These are phyloP conservation scores for Illadopsis cleaveri DNA, from an alignment of 2,113 vertebrate genomes.

Conservation along the genomic window DNA sequence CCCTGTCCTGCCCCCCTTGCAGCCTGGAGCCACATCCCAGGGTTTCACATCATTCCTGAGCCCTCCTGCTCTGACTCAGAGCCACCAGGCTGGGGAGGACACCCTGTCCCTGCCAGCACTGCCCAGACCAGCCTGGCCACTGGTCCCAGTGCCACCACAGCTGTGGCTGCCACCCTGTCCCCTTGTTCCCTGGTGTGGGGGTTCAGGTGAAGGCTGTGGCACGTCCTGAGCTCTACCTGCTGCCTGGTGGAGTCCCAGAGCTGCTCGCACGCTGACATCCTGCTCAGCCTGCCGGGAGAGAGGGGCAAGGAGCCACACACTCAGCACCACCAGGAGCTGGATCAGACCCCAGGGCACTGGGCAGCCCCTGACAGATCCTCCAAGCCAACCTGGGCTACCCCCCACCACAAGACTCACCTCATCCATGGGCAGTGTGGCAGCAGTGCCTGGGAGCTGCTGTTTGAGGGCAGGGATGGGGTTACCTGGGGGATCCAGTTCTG, in stretches of 20 bases:
- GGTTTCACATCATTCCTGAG: neutral
- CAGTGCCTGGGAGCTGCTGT: neutral
- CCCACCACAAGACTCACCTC: neutral
- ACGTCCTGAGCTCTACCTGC: neutral
- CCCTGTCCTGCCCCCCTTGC: accelerated
- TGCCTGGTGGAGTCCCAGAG: neutral
- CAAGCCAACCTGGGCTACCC: neutral
- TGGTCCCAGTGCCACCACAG: neutral
- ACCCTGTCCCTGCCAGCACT: neutral
- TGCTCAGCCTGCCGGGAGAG: neutral
- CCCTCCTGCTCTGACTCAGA: accelerated
- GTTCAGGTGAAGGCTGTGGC: neutral
- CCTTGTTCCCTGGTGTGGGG: accelerated
- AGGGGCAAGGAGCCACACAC: neutral
- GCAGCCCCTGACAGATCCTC: neutral
- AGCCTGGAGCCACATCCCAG: neutral
- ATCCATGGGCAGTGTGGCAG: neutral
- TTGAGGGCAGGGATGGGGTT: neutral
- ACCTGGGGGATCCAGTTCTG: neutral
- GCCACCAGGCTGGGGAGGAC: neutral
- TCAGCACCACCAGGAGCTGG: neutral
- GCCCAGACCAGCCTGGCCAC: neutral
- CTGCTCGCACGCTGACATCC: neutral
- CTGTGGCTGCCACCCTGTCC: neutral
- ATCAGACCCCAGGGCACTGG: neutral